phyloP scores from a whole-genome alignment of 2,888 invertebrate genomes.

The Vanessa cardui region DNA sequence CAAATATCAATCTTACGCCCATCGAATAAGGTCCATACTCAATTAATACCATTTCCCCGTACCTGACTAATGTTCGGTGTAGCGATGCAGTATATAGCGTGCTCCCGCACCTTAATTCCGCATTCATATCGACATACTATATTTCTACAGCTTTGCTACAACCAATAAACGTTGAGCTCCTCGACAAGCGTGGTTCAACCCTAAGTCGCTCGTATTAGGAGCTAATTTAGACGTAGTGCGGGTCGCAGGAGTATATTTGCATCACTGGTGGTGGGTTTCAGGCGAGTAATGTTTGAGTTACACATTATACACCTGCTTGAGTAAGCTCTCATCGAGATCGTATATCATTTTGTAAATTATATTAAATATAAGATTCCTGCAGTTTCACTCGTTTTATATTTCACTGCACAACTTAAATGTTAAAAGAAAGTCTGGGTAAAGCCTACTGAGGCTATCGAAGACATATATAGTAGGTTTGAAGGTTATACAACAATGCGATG shows the following conservation, averaged over 20 bases:
- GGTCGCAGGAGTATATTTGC: not conserved
- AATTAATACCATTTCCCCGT: not conserved
- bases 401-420: too few species aligned
- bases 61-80: conserved; percentile 6
- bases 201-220: not conserved
- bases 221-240: not conserved
- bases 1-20: not conserved
- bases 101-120: conserved; percentile 9
- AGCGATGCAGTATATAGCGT: conserved; percentile 12
- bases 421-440: too few species aligned
- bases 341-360: conserved; percentile 3
- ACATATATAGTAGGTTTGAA: too few species aligned
- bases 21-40: not conserved
- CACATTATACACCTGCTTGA: conserved; percentile 6
- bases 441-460: too few species aligned
- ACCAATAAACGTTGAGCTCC: not conserved
- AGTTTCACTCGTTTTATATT: not conserved
- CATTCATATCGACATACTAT: conserved; percentile 14
- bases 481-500: too few species aligned
- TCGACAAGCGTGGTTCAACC: not conserved
- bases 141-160: conserved; percentile 9
- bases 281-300: conserved; percentile 13
- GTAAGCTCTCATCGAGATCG: conserved; percentile 4
- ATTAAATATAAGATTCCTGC: not conserved
- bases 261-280: conserved; percentile 1